These are phyloP conservation scores for Diadumene lineata DNA, from an alignment of 92 coral and sea anemone species.

Conservation along the genomic window DNA sequence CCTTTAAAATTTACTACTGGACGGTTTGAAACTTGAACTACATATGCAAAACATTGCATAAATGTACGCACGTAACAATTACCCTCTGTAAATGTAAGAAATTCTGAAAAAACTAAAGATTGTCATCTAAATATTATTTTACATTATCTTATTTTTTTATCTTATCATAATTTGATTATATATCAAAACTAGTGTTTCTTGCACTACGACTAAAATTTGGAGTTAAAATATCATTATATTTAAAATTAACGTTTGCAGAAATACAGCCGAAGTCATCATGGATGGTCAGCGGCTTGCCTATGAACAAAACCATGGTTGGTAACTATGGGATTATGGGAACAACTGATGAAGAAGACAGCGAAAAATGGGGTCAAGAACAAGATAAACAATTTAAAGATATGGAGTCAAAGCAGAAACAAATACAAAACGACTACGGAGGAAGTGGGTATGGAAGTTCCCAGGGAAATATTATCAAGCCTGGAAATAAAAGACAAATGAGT, in stretches of 20 bases:
- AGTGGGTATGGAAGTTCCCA: conserved; percentile 16
- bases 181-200: too few relatives aligned
- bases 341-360: conserved; percentile 49
- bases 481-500: conserved; percentile 24
- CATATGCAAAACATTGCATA: too few relatives aligned
- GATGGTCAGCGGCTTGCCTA: conserved; percentile 4
- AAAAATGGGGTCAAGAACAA: conserved; percentile 40
- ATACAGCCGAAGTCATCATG: neutral
- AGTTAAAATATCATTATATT: too few relatives aligned
- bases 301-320: conserved; percentile 14
- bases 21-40: too few relatives aligned
- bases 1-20: too few relatives aligned
- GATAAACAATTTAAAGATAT: conserved; percentile 19
- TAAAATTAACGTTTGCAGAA: conserved; percentile 1
- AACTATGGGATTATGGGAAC: conserved; percentile 49
- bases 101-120: too few relatives aligned
- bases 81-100: too few relatives aligned
- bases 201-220: too few relatives aligned
- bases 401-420: neutral
- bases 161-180: too few relatives aligned
- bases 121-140: too few relatives aligned
- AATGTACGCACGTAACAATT: too few relatives aligned
- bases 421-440: neutral
- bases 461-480: neutral
- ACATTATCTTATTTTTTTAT: too few relatives aligned